Evolutionary conservation across 1,140 invertebrate species (phyloP).

Genomic region (Drosophila prosaltans): DNA sequence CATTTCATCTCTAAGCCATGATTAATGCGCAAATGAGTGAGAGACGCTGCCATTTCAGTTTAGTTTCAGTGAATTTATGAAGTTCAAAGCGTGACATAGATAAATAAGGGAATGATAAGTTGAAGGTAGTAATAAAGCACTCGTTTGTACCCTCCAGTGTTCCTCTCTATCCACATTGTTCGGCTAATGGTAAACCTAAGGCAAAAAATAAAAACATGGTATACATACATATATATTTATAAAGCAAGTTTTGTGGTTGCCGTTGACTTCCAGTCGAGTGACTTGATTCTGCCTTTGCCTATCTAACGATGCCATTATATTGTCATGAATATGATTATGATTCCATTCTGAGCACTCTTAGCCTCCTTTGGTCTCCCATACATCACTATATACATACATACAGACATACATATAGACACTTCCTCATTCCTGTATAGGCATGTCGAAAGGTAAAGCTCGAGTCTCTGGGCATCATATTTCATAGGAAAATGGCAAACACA

Average conservation of each 20-base stretch:
- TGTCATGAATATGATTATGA: conserved; percentile 76
- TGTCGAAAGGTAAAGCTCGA: conserved; percentile 29
- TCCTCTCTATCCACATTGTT: neutral
- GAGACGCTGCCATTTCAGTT: conserved; percentile 14
- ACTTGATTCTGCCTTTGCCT: conserved; percentile 30
- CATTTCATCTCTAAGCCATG: conserved; percentile 30
- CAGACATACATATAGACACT: neutral
- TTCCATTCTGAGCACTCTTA: neutral
- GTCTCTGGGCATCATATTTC: conserved; percentile 33
- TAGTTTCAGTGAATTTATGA: conserved; percentile 46
- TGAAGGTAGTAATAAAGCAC: neutral
- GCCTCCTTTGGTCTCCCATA: neutral
- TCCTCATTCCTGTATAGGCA: neutral
- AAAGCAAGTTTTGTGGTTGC: conserved; percentile 20
- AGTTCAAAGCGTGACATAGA: conserved; percentile 43
- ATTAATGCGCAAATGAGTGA: conserved; percentile 50
- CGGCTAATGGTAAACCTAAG: conserved; percentile 58
- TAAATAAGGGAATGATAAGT: neutral
- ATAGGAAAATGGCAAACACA: conserved; percentile 14
- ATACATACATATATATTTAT: neutral
- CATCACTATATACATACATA: neutral
- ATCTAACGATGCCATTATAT: conserved; percentile 74
- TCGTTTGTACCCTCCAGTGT: neutral
- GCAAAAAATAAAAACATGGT: conserved; percentile 16
- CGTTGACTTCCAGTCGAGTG: conserved; percentile 39